Base-by-base conservation (phyloP, 2,797 vertebrate genomes). In the Diglossa cyanea region DNA sequence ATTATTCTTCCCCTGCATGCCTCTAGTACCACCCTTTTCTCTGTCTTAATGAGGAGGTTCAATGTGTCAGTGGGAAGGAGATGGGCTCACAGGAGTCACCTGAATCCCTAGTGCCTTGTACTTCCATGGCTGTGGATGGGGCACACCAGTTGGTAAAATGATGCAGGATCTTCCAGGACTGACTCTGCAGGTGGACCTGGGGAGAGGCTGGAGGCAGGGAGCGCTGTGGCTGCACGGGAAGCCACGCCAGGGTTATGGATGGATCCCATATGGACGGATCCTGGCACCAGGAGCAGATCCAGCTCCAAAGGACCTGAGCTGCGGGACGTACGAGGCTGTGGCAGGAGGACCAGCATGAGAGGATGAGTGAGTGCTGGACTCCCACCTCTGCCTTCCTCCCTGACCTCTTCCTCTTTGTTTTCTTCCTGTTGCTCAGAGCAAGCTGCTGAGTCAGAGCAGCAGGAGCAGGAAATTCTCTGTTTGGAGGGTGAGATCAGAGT, bases 371-470 rank as follows among this genome's bases (percentile, higher is more conserved):
- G 39, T 0, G 0, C 70, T 1, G 0, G 25, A 42, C n/a, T 75
- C 65, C 57, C 73, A 62, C 79, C 67, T 79, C 81, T 82, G 86
- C 66, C 87, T 89, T 93, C 82, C 84, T 80, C 89, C 68, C 61
- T 62, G 72, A 78, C 87, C 89, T 88, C 87, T 86, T 94, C 81
- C 86, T 74, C 81, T 75, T n/a, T 63, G 75, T 57, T 87, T 67
- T 76, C 87, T 96, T 94, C 94, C 87, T 90, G 89, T 58, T 90
- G 72, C 73, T 94, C 58, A 26, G 61, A 74, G 72, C 39, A 51
- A 89, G 77, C 77, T 93, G 94, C 94, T 96, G 94, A 96, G 82
- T 95, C 86, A 95, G 91, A 96, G 66, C 89, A 77, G 72, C 66
- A 26, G 75, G 82, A 94, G 84, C 85, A 93, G 91, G 95, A 97